Conservation (phyloP, 2,113 vertebrate species). For the Anthoscopus minutus region DNA sequence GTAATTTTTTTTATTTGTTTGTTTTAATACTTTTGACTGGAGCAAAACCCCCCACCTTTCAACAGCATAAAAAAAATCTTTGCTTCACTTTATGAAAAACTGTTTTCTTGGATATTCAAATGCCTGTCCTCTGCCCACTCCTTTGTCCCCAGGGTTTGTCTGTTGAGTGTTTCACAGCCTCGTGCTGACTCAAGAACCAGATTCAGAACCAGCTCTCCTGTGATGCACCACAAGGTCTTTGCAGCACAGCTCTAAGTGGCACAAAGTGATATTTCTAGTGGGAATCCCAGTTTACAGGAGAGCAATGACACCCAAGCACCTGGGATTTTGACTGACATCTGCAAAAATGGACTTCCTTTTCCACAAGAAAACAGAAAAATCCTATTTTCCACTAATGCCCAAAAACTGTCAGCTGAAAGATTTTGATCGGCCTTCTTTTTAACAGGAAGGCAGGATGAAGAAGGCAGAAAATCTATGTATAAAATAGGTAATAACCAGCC, state of each 20-base stretch:
- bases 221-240: rapidly evolving
- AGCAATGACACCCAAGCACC: neutral
- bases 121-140: neutral
- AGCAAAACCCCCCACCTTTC: neutral
- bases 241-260: neutral
- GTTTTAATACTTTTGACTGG: neutral
- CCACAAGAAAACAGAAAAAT: neutral
- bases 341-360: neutral
- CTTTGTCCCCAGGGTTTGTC: neutral
- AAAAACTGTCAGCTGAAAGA: neutral
- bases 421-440: neutral
- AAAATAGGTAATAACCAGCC: neutral
- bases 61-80: neutral
- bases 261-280: neutral
- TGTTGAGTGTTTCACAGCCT: neutral
- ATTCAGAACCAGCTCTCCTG: neutral
- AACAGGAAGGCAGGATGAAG: neutral
- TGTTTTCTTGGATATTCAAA: neutral
- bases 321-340: rapidly evolving
- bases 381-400: neutral
- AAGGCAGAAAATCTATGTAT: neutral
- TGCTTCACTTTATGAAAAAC: neutral
- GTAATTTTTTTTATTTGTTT: neutral
- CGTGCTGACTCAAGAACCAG: rapidly evolving
- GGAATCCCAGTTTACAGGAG: neutral